Evolutionary conservation across 2,797 vertebrate species (phyloP).

Genomic region (Manis pentadactyla): DNA sequence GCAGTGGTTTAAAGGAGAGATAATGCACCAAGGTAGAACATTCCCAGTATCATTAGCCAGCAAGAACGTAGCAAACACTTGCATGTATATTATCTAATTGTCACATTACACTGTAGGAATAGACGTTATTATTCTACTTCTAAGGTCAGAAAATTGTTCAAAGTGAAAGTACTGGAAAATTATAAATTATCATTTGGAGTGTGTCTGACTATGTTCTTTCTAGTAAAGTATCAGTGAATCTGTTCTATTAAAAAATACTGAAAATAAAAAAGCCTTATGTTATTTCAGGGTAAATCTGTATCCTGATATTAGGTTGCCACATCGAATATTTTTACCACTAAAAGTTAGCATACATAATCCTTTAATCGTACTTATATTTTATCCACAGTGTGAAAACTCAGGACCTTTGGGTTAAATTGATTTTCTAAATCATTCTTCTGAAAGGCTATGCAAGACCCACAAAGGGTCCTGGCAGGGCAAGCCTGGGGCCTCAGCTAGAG

Average conservation of each 20-base stretch:
- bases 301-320: background rate
- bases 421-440: background rate
- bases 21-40: background rate
- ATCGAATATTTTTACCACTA: background rate
- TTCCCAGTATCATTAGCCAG: background rate
- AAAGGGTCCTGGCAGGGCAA: background rate
- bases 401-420: background rate
- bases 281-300: background rate
- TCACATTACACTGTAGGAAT: background rate
- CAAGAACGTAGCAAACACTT: background rate
- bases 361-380: background rate
- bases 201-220: background rate
- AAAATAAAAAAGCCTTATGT: background rate
- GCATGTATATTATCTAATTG: background rate
- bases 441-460: background rate
- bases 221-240: background rate
- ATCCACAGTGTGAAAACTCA: background rate
- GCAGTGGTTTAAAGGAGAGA: background rate
- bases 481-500: background rate
- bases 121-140: background rate
- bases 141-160: slow-evolving; percentile 3
- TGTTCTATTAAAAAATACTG: slow-evolving; percentile 7
- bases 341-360: background rate
- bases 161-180: slow-evolving; percentile 6
- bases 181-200: slow-evolving; percentile 27